Evolutionary conservation across 2,113 vertebrate genomes (phyloP), one percentile per base, ranked within the genome.

Genomic region (Daboia siamensis): DNA sequence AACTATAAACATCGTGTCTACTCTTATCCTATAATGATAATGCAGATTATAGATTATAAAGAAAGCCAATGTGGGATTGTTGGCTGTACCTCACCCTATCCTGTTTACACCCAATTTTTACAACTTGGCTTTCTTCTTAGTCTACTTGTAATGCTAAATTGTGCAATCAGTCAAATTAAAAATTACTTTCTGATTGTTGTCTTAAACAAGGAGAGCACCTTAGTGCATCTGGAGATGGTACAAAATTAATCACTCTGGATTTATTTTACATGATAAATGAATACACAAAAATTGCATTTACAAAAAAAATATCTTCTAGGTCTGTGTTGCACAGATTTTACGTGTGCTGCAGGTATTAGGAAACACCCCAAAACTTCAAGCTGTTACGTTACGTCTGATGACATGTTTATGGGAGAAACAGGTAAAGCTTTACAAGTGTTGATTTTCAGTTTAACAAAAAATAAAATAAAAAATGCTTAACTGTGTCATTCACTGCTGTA

Each of bases 321-420:
- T 99, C 54, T 99, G 99, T 57, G 96, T 99, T 84, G 96, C 98
- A 55, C 97, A 98, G 95, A 98, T 99, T 96, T 97, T 99, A 8
- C 98, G 98, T 93, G 97, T 97, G 3, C 97, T 99, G 64, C 97
- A 98, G 64, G 97, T 97, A 94, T 95, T 99, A 88, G 98, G 98
- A 88, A 98, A 97, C 55, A 94, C 97, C 0, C 97, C 98, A 88
- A 98, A 98, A 91, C 98, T 99, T 91, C 97, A 97, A 96, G 97
- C 98, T 4, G 93, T 99, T 95, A 96, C 97, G 26, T 94, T 99
- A 95, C 98, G 99, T 12, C 97, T 99, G 92, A 97, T 99, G 97
- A 98, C 98, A 0, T 96, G 96, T 20, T 97, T 99, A n/a, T 99
- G 99, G 99, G 98, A 98, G 94, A 99, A 98, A 95, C 99, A 99